Conservation (phyloP, 2,797 vertebrate species). For the Peromyscus attwateri region DNA sequence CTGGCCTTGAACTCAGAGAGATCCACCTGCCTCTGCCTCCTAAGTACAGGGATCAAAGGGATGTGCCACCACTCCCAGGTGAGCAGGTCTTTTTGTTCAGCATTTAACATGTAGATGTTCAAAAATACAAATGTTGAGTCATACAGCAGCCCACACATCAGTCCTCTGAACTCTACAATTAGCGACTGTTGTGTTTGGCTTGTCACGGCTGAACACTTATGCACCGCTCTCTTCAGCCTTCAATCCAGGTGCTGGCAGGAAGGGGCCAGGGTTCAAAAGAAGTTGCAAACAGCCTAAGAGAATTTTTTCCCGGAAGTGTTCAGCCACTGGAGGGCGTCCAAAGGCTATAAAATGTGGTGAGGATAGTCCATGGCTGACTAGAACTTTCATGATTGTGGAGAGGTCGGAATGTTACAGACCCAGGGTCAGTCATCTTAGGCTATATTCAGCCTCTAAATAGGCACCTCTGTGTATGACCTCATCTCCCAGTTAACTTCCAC, state of each 20-base stretch:
- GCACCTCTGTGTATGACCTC: background rate
- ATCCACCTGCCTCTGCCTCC: background rate
- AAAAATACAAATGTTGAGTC: constrained; percentile 1
- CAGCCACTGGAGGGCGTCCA: constrained; percentile 74
- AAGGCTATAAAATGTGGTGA: constrained; percentile 16
- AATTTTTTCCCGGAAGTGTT: background rate
- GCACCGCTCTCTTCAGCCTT: background rate
- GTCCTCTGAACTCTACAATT: background rate
- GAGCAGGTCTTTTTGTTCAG: background rate
- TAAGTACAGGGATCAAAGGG: background rate
- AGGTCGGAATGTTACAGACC: background rate
- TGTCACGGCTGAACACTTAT: background rate
- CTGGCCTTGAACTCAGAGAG: background rate
- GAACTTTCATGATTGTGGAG: background rate
- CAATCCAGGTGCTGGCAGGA: background rate
- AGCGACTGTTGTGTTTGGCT: constrained; percentile 6
- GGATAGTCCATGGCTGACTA: background rate
- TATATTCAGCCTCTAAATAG: background rate
- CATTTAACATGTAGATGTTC: constrained; percentile 36
- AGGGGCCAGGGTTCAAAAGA: background rate
- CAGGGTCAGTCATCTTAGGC: background rate
- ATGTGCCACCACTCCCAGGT: background rate
- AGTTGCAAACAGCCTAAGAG: background rate
- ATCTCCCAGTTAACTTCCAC: background rate
- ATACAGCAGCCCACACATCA: background rate